Conservation (phyloP, 2,888 invertebrate genomes). For the Alentia gelatinosa region DNA sequence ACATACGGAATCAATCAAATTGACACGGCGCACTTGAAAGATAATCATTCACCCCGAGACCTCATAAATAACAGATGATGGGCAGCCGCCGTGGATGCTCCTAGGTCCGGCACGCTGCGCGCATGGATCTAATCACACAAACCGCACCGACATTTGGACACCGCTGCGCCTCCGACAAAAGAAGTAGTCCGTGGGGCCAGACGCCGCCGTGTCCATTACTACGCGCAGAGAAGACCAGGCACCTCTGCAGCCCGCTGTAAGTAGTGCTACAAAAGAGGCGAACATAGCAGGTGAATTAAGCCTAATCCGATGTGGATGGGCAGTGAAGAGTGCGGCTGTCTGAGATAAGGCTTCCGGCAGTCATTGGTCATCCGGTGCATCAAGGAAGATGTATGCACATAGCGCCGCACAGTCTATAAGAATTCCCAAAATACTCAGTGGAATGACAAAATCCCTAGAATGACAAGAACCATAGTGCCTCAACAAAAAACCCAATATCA, state of each 20-base stretch:
- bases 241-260: background rate
- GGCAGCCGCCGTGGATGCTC: background rate
- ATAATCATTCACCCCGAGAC: background rate
- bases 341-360: background rate
- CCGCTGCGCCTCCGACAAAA: background rate
- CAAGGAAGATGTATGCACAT: too few relatives aligned
- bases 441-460: too few relatives aligned
- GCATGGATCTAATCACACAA: background rate
- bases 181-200: background rate
- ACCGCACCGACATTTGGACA: background rate
- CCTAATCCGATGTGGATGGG: background rate
- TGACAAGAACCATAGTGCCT: too few relatives aligned
- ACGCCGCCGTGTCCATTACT: background rate
- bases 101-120: background rate
- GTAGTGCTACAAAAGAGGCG: background rate
- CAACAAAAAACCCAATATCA: too few relatives aligned
- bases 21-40: conserved; percentile 37
- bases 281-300: background rate
- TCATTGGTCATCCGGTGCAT: too few relatives aligned
- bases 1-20: conserved; percentile 35
- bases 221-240: too few relatives aligned
- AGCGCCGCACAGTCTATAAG: too few relatives aligned
- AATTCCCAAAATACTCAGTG: too few relatives aligned
- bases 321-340: background rate
- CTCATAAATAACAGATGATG: background rate